phyloP scores from a whole-genome alignment of 2,113 vertebrate genomes.

The Athene cunicularia region DNA sequence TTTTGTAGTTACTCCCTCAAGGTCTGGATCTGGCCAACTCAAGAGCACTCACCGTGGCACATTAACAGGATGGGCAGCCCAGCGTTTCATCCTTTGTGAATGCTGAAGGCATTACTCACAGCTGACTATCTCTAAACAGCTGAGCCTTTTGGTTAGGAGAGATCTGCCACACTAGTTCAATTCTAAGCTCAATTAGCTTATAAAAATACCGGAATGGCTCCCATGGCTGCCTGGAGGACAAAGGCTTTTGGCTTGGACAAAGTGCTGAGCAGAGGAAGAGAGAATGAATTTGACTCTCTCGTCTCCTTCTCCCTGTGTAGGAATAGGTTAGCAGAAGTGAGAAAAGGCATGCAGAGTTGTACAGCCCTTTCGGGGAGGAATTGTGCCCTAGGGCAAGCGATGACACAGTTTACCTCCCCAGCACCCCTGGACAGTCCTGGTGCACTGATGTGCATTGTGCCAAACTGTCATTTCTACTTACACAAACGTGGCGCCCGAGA shows the following conservation, averaged over 20 bases:
- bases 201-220: slow-evolving; percentile 20
- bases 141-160: slow-evolving; percentile 43
- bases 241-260: not conserved
- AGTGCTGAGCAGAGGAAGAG: not conserved
- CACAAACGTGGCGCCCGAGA: not conserved
- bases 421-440: not conserved
- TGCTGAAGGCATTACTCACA: slow-evolving; percentile 52
- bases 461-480: not conserved
- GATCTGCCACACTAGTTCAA: slow-evolving; percentile 35
- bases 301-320: not conserved
- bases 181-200: slow-evolving; percentile 61
- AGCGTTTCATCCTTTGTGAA: not conserved
- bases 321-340: not conserved
- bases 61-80: not conserved
- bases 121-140: slow-evolving; percentile 42
- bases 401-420: not conserved
- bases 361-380: not conserved
- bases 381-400: not conserved
- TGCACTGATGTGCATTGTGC: not conserved
- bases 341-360: not conserved
- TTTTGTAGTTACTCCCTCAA: slow-evolving; percentile 20
- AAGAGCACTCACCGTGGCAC: not conserved
- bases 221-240: not conserved
- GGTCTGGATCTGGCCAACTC: not conserved
- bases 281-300: not conserved